phyloP scores from a whole-genome alignment of 2,888 invertebrate species.

The Amphipyra berbera region DNA sequence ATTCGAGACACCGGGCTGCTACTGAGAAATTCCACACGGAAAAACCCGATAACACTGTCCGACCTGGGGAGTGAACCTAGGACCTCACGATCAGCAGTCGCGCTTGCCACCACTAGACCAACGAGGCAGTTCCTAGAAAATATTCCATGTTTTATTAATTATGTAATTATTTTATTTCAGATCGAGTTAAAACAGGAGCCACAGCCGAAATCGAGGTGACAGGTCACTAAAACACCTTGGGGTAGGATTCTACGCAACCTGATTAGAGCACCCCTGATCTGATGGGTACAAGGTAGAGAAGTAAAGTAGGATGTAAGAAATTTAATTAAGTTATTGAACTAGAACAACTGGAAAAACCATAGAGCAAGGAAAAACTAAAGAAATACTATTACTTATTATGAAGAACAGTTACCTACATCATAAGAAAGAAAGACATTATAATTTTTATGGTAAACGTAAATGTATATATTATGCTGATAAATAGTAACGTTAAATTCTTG shows the following conservation, averaged over 20 bases:
- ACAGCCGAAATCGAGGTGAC: conserved; percentile 38
- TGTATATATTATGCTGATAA: conserved; percentile 15
- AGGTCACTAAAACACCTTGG: conserved; percentile 21
- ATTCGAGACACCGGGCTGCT: too few relatives aligned
- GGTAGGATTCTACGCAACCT: conserved; percentile 38
- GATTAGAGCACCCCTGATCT: conserved; percentile 13
- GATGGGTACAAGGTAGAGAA: conserved; percentile 26
- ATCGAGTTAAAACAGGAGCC: conserved; percentile 36
- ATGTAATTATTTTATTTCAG: conserved; percentile 11
- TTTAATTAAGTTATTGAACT: conserved; percentile 1
- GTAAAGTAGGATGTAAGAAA: background rate
- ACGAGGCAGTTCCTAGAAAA: too few relatives aligned
- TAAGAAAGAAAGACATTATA: background rate
- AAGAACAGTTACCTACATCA: conserved; percentile 19
- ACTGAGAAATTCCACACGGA: too few relatives aligned
- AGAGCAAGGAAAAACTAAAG: too few relatives aligned
- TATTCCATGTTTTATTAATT: too few relatives aligned
- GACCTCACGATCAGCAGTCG: too few relatives aligned
- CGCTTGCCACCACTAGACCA: too few relatives aligned
- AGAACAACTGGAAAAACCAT: background rate
- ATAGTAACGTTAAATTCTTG: background rate
- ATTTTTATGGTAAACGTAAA: background rate
- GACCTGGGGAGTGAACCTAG: too few relatives aligned
- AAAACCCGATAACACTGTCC: too few relatives aligned
- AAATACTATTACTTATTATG: too few relatives aligned